A percentile compares a stretch with the other conserved stretches of the same genome.
phyloP scores from a whole-genome alignment of 2,888 invertebrate genomes.

The Monochamus alternatus region DNA sequence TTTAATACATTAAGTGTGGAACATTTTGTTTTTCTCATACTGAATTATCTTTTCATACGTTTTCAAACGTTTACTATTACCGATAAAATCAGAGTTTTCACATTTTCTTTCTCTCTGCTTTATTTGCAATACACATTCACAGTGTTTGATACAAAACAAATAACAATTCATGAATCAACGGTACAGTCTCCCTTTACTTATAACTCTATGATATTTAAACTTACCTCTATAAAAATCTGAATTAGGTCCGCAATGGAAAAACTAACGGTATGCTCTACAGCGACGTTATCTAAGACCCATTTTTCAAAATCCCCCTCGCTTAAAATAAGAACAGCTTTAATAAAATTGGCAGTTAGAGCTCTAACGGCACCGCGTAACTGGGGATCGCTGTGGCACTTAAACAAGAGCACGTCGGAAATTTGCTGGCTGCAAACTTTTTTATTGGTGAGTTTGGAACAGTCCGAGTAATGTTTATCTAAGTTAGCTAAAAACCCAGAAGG shows the following conservation, averaged over 20 bases:
- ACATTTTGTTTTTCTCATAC: too few relatives aligned
- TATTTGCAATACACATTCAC: too few relatives aligned
- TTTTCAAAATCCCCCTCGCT: slow-evolving; percentile 74
- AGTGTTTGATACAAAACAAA: too few relatives aligned
- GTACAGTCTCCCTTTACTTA: too few relatives aligned
- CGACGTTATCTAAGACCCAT: slow-evolving; percentile 70
- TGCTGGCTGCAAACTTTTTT: slow-evolving; percentile 71
- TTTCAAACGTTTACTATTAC: too few relatives aligned
- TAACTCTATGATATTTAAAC: not conserved
- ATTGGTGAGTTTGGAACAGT: slow-evolving; percentile 47
- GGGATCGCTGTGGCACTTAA: slow-evolving; percentile 84
- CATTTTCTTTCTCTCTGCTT: too few relatives aligned
- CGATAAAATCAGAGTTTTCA: too few relatives aligned
- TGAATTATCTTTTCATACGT: too few relatives aligned
- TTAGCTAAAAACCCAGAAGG: slow-evolving; percentile 82
- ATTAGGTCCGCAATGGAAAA: slow-evolving; percentile 42
- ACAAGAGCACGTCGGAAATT: slow-evolving; percentile 81
- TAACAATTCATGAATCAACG: too few relatives aligned
- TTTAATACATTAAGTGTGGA: too few relatives aligned
- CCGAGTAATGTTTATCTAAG: slow-evolving; percentile 74
- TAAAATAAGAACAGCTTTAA: slow-evolving; percentile 75
- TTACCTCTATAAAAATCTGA: slow-evolving; percentile 55
- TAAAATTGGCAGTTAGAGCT: slow-evolving; percentile 79
- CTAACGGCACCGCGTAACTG: slow-evolving; percentile 85
- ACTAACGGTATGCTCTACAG: slow-evolving; percentile 38